A percentile compares a stretch with the other conserved stretches of the same genome.
phyloP scores from a whole-genome alignment of 92 coral and sea anemone species.

The Zoanthus solanderi region DNA sequence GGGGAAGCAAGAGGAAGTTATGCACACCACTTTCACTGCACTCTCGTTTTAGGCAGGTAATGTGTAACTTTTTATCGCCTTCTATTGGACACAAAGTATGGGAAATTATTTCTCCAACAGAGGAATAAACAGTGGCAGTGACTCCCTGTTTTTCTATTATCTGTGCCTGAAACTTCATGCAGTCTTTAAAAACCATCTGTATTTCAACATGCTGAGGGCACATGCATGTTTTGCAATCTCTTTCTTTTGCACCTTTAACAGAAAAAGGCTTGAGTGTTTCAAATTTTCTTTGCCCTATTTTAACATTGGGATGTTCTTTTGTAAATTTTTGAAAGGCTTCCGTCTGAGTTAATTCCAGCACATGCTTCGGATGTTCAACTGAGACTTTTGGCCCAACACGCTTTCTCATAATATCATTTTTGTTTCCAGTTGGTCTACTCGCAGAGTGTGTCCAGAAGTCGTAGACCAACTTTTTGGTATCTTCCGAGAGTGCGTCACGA shows the following conservation, averaged over 20 bases:
- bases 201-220: conserved; percentile 18
- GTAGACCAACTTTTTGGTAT: conserved; percentile 3
- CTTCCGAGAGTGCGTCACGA: background rate
- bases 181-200: conserved; percentile 23
- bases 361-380: conserved; percentile 19
- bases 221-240: conserved; percentile 28
- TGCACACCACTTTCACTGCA: conserved; percentile 36
- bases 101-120: conserved; percentile 11
- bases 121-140: conserved; percentile 15
- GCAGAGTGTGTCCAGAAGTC: conserved; percentile 20
- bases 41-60: background rate
- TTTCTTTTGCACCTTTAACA: background rate
- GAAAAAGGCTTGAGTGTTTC: background rate
- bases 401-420: conserved; percentile 3
- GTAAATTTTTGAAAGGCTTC: background rate
- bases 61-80: conserved; percentile 12
- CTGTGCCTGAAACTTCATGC: conserved; percentile 40
- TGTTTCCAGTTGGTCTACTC: conserved; percentile 32
- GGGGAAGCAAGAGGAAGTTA: conserved; percentile 17
- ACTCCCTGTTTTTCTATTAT: conserved; percentile 16
- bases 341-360: background rate
- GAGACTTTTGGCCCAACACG: background rate
- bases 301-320: background rate
- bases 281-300: background rate
- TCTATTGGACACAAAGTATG: conserved; percentile 25